A percentile compares a stretch with the other conserved stretches of the same genome.
These are phyloP conservation scores for Pemphigus obesinymphae DNA, from an alignment of 1,140 invertebrate genomes.

Conservation along the genomic window DNA sequence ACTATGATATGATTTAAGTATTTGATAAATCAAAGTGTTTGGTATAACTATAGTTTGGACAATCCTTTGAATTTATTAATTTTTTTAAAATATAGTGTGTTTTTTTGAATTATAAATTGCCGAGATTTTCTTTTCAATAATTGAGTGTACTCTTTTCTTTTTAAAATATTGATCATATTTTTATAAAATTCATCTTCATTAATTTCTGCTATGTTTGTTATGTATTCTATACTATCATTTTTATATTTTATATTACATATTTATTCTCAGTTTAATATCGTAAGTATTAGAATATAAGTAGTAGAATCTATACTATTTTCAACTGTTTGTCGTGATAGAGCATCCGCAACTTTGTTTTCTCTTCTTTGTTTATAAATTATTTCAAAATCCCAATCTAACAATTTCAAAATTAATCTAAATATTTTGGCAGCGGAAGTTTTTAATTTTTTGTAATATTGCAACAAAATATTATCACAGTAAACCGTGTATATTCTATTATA, in stretches of 20 bases:
- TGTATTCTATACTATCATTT: neutral
- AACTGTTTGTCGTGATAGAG: too few relatives aligned
- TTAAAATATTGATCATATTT: neutral
- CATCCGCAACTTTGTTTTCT: too few relatives aligned
- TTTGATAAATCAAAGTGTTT: too few relatives aligned
- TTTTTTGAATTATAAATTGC: too few relatives aligned
- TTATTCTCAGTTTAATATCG: neutral
- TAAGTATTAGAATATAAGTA: too few relatives aligned
- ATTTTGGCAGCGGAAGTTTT: neutral
- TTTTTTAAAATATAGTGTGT: too few relatives aligned
- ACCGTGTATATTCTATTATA: neutral
- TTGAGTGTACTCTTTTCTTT: neutral
- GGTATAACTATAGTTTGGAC: too few relatives aligned
- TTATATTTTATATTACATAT: neutral
- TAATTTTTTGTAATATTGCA: neutral
- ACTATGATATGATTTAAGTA: too few relatives aligned
- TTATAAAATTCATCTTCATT: neutral
- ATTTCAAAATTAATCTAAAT: neutral
- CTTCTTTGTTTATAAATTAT: too few relatives aligned
- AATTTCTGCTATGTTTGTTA: neutral
- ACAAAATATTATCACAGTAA: neutral
- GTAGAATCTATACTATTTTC: too few relatives aligned
- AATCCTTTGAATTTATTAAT: too few relatives aligned
- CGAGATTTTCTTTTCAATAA: too few relatives aligned
- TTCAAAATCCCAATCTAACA: neutral